A percentile compares a stretch with the other conserved stretches of the same genome.
These are phyloP conservation scores for Sebastiscus tertius DNA, from an alignment of 2,797 vertebrate species.

Conservation along the genomic window DNA sequence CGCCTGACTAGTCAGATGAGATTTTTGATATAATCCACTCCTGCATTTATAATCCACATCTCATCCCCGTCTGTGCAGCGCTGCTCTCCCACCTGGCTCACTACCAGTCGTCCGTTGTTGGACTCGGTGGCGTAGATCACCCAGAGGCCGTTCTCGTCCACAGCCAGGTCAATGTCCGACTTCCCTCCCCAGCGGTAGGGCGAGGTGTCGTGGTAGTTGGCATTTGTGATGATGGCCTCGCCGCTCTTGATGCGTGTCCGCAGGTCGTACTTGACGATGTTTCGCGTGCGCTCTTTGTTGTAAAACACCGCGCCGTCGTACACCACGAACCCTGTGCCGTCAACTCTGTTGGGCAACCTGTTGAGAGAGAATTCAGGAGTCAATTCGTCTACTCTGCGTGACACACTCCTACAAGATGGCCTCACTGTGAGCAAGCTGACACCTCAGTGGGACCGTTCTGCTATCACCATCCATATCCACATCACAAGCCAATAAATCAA, in stretches of 20 bases:
- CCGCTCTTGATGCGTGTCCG: constrained; percentile 96
- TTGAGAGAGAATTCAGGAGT: constrained; percentile 31
- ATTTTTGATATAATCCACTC: constrained; percentile 64
- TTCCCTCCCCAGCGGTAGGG: constrained; percentile 97
- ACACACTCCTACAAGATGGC: constrained; percentile 43
- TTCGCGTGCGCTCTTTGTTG: constrained; percentile 96
- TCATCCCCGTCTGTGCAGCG: constrained; percentile 35
- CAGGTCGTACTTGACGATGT: constrained; percentile 94
- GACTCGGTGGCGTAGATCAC: constrained; percentile 94
- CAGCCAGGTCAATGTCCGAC: constrained; percentile 94
- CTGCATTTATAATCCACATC: constrained; percentile 54
- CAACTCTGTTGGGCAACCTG: constrained; percentile 93
- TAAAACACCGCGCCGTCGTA: constrained; percentile 97
- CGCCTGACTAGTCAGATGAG: constrained; percentile 43
- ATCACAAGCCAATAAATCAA: constrained; percentile 72
- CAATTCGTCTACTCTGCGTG: constrained; percentile 35
- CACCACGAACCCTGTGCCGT: constrained; percentile 94
- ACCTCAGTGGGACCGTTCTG: constrained; percentile 38
- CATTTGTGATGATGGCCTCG: constrained; percentile 92
- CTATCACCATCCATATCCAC: constrained; percentile 50
- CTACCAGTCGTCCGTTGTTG: constrained; percentile 92
- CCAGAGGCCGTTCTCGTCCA: constrained; percentile 96
- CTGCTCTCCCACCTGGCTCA: constrained; percentile 89
- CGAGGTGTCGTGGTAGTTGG: constrained; percentile 96
- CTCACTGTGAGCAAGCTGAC: constrained; percentile 37